Evolutionary conservation across 23 tunicate species (phyloP).

Genomic region (Ciona savignyi): DNA sequence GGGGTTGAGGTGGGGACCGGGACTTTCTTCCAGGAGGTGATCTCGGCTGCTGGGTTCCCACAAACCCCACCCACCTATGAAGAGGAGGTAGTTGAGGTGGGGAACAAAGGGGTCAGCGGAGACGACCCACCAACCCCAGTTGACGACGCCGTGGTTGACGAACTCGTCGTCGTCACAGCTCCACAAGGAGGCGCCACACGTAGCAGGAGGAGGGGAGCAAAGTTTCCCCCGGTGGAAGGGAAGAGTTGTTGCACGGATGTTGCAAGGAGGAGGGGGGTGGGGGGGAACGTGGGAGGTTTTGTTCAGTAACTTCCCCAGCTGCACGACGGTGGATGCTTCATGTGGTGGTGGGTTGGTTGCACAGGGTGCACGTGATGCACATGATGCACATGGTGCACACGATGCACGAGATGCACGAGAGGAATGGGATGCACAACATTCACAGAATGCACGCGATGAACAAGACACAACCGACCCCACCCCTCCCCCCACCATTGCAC

Average conservation of each 20-base stretch:
- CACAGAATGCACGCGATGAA: no score
- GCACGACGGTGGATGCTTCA: not conserved
- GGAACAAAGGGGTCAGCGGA: no score
- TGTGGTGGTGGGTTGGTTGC: not conserved
- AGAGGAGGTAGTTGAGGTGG: no score
- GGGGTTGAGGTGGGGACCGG: not conserved
- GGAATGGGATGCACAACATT: not conserved
- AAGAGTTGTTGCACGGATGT: not conserved
- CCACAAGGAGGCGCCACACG: no score
- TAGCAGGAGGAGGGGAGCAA: not conserved
- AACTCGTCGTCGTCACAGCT: no score
- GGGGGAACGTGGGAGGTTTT: not conserved
- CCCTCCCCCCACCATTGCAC: no score
- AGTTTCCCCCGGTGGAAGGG: not conserved
- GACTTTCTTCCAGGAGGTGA: constrained; percentile 19
- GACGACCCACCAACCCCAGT: no score
- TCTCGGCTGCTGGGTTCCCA: constrained; percentile 17
- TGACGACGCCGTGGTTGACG: no score
- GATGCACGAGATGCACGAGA: not conserved
- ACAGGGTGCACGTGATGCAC: not conserved
- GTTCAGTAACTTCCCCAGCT: not conserved
- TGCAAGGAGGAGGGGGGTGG: not conserved
- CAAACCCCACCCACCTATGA: not conserved
- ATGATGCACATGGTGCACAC: not conserved
- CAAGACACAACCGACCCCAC: no score